Percentiles rank a stretch among this genome's conserved stretches.
Evolutionary conservation across 2,113 vertebrate species (phyloP).

Genomic region (Lamprologus sp.): DNA sequence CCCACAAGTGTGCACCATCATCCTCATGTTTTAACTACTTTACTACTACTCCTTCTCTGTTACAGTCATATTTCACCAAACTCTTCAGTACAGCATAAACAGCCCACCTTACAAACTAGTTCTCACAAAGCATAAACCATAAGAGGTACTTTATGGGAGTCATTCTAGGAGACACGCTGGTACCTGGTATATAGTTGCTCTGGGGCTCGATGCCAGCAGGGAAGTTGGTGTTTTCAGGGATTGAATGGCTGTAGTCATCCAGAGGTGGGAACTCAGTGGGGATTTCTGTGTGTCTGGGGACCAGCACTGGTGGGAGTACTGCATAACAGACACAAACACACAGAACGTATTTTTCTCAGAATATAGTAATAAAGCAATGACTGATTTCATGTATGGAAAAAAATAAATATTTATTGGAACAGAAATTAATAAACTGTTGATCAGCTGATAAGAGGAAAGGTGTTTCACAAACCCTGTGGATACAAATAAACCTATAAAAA

Average conservation of each 20-base stretch:
- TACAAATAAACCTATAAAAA: neutral
- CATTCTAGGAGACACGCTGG: neutral
- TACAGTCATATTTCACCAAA: neutral
- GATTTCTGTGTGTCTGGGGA: constrained; percentile 94
- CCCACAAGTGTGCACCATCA: neutral
- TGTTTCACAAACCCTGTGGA: neutral
- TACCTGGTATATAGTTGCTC: constrained; percentile 99
- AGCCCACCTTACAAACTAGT: neutral
- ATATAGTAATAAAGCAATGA: neutral
- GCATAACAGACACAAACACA: neutral
- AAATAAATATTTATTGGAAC: neutral
- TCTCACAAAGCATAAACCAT: neutral
- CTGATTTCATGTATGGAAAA: neutral
- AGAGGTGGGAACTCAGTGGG: constrained; percentile 91
- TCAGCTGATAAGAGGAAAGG: neutral
- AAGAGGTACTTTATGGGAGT: neutral
- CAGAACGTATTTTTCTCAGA: neutral
- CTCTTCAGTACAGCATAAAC: neutral
- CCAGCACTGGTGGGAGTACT: constrained; percentile 95
- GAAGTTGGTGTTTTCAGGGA: constrained; percentile 99
- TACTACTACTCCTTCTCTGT: neutral
- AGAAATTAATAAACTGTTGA: neutral
- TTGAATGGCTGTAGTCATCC: constrained; percentile 98
- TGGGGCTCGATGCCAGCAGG: constrained; percentile 96
- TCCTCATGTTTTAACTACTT: neutral